Conservation (phyloP, 37 sponge, comb jelly and placozoan species). For the Petrosia ficiformis region DNA sequence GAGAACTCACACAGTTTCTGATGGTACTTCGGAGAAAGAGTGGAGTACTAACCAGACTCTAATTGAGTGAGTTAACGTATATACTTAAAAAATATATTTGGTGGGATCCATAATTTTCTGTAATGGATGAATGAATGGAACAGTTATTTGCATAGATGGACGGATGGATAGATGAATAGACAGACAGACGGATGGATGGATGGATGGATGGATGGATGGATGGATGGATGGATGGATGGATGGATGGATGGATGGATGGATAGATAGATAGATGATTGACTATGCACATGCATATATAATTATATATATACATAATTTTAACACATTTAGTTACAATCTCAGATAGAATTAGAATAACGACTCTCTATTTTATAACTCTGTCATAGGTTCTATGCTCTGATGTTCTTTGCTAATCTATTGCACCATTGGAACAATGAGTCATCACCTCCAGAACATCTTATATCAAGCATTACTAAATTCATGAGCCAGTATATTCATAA, state of each 20-base stretch:
- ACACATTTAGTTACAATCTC: too few relatives aligned
- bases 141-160: too few relatives aligned
- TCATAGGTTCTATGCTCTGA: conserved; percentile 8
- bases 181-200: too few relatives aligned
- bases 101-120: neutral
- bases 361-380: neutral
- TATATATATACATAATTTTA: too few relatives aligned
- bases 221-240: too few relatives aligned
- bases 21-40: neutral
- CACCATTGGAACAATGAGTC: neutral
- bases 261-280: too few relatives aligned
- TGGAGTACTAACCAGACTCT: neutral
- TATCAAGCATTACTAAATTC: neutral
- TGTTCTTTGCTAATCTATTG: neutral
- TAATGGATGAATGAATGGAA: too few relatives aligned
- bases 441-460: neutral
- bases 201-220: too few relatives aligned
- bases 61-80: neutral
- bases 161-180: too few relatives aligned
- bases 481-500: neutral
- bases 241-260: too few relatives aligned
- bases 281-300: too few relatives aligned
- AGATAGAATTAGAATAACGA: neutral
- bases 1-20: neutral
- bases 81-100: neutral